Evolutionary conservation across 1,140 invertebrate genomes (phyloP), one percentile per base, ranked within the genome.

Genomic region (Batillaria attramentaria): DNA sequence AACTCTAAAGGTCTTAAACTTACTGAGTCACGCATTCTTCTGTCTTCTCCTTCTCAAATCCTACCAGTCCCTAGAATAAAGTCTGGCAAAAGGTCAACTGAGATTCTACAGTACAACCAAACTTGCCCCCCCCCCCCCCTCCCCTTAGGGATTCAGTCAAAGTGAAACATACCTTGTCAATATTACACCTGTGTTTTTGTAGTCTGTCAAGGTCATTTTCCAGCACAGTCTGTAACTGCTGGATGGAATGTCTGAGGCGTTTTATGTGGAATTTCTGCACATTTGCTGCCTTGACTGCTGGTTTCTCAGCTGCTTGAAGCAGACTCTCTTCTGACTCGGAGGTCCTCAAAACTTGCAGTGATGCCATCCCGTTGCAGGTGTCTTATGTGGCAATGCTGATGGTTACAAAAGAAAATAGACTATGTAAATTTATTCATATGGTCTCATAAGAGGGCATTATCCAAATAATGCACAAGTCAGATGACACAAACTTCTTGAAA

Each of bases 211-310:
- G 72, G 66, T 88, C 87, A 72, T 87, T 89, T 43, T 86, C 80
- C 33, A 89, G 78, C 20, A 89, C 87, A 37, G 85, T 88, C 20
- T 88, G 50, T 76, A 89, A 89, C 42, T 87, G 88, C 39, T 85
- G 70, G 13, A 89, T 83, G 10, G 85, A 80, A 33, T 79, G 81
- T 75, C 87, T 84, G 31, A 89, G 68, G 28, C 86, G 75, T 68
- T 77, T 77, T 0, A 88, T 79, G 18, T 85, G 83, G 79, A 84
- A 87, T 66, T 88, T 89, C 46, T 85, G 83, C n/a, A 83, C 74
- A 46, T 65, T 75, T 31, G 13, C 73, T 6, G 33, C 18, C 3
- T 24, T 37, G 54, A n/a, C 33, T 33, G 37, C 35, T 41, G 54
- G 3, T 54, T n/a, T 24, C 39, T 2, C 54, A 62, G 6, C 73